Conservation (phyloP, 2,113 vertebrate species). For the Tragelaphus scriptus region DNA sequence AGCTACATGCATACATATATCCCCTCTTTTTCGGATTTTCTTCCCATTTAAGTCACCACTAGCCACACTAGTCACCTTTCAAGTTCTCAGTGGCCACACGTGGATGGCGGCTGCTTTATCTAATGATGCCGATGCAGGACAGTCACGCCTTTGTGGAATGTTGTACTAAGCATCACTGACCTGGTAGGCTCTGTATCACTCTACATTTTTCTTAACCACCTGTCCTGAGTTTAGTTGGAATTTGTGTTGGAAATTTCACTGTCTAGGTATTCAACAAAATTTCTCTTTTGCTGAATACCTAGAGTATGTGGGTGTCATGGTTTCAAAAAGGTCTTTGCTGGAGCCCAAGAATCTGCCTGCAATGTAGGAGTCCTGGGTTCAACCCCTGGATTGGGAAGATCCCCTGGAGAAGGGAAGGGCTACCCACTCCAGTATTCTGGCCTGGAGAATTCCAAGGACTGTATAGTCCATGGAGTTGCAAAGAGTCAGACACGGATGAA, state of each 20-base stretch:
- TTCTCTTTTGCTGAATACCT: not conserved
- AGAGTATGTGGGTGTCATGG: not conserved
- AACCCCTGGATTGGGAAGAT: not conserved
- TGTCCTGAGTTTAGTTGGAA: not conserved
- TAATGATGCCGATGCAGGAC: not conserved
- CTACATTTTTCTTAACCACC: not conserved
- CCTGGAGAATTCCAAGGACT: not conserved
- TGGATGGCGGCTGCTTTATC: not conserved
- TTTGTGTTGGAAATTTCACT: not conserved
- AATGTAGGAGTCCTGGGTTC: not conserved
- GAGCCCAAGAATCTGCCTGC: not conserved
- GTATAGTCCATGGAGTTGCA: not conserved
- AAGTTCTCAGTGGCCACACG: not conserved
- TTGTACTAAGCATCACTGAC: not conserved
- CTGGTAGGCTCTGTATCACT: not conserved
- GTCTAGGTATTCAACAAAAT: not conserved
- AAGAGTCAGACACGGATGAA: not conserved
- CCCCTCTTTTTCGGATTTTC: not conserved
- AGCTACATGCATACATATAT: fast-evolving
- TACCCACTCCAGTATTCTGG: not conserved
- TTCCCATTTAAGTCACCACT: not conserved
- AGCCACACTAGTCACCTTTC: not conserved
- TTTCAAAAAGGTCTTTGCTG: not conserved
- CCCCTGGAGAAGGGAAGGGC: not conserved
- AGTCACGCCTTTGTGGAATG: not conserved